Base-by-base conservation (phyloP, 2,797 vertebrate genomes). In the Sebastes itinus region DNA sequence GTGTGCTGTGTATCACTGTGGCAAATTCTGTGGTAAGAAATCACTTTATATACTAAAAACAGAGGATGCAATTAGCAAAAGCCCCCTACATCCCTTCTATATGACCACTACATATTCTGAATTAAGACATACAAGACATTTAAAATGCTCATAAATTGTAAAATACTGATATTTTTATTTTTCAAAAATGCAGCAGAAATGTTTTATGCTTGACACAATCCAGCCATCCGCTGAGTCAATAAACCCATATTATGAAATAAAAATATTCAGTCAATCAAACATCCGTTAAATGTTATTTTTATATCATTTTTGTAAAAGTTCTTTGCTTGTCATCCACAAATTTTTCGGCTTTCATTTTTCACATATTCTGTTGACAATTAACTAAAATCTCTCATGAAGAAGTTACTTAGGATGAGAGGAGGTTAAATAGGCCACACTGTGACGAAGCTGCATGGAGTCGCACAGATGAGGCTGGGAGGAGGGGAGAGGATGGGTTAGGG, bases 161-260 rank as follows among this genome's bases (percentile, higher is more conserved):
- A 98, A 98, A 98, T 97, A 97, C 95, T 96, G 95, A 96, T 97
- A 97, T 96, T 97, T 97, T 98, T 94, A 94, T 97, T 97, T 96
- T 93, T 94, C 93, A 97, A 97, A 98, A 98, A 97, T 97, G 97
- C 96, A 96, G 97, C 97, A 97, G 96, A 97, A 94, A 95, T 95
- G 89, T 94, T 94, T 93, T 93, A 93, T 94, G 92, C 91, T 93
- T 86, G 83, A 94, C 92, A 95, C 92, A 93, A 92, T 94, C 92
- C 92, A 93, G 90, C 90, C 91, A 91, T 89, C 88, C 78, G 71
- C 90, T 92, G 90, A 93, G 93, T 93, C 89, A 82, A 79, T 84
- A 90, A 92, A 92, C 88, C 85, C 89, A 92, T 89, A 49, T 49
- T 49, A 88, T 86, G 91, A 91, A 93, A 92, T 92, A 87, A 92